Percentiles rank a stretch among this genome's conserved stretches.
Evolutionary conservation across 2,888 invertebrate genomes (phyloP).

Genomic region (Melieria crassipennis): DNA sequence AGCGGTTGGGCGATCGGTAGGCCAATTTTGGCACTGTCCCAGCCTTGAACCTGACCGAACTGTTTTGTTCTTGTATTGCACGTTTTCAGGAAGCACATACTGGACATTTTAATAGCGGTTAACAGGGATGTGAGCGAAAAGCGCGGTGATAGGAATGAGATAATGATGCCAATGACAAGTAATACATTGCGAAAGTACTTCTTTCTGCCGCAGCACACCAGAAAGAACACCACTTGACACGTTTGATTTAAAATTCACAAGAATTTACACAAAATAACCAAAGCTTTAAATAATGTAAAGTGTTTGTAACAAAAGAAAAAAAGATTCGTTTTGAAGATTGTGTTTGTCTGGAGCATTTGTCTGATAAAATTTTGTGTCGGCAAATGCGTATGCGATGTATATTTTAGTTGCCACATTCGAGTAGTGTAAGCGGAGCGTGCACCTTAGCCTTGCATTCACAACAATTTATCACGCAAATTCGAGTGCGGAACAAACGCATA

Average conservation of each 20-base stretch:
- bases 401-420: too few relatives aligned
- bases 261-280: background rate
- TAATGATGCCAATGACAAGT: slow-evolving; percentile 54
- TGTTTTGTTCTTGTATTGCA: background rate
- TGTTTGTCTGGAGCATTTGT: too few relatives aligned
- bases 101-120: slow-evolving; percentile 57
- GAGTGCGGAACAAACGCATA: too few relatives aligned
- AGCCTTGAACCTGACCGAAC: background rate
- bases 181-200: slow-evolving; percentile 54
- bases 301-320: too few relatives aligned
- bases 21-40: background rate
- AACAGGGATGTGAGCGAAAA: slow-evolving; percentile 49
- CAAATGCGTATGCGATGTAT: too few relatives aligned
- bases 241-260: background rate
- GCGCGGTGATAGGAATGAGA: slow-evolving; percentile 50
- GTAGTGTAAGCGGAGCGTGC: too few relatives aligned
- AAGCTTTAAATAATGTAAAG: too few relatives aligned
- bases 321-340: too few relatives aligned
- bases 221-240: background rate
- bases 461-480: too few relatives aligned
- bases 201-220: slow-evolving; percentile 50
- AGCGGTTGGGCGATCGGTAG: slow-evolving; percentile 51
- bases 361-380: too few relatives aligned
- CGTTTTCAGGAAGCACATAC: slow-evolving; percentile 53
- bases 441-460: too few relatives aligned